Conservation (phyloP, 2,797 vertebrate species). For the Melanotaenia parkinsoni region DNA sequence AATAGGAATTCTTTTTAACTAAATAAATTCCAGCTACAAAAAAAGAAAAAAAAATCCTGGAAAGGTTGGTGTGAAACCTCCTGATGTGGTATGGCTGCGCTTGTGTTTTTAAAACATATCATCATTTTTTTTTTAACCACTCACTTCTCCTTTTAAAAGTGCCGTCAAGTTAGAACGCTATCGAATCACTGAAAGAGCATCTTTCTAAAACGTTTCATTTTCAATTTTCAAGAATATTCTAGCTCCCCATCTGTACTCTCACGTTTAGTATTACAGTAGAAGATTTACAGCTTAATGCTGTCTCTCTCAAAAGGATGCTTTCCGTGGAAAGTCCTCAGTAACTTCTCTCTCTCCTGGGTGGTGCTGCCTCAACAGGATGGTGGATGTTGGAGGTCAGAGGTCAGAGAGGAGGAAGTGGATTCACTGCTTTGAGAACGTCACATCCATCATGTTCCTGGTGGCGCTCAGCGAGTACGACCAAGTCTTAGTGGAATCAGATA, state of each 20-base stretch:
- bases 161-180: neutral
- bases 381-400: conserved; percentile 95
- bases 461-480: conserved; percentile 98
- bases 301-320: neutral
- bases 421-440: conserved; percentile 98
- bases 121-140: neutral
- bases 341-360: conserved; percentile 16
- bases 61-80: neutral
- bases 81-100: neutral
- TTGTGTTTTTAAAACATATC: no score
- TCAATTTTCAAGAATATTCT: neutral
- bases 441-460: conserved; percentile 97
- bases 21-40: neutral
- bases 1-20: no score
- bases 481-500: conserved; percentile 95
- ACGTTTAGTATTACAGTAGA: neutral
- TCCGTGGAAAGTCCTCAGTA: neutral
- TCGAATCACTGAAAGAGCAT: neutral
- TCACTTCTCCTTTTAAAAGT: neutral
- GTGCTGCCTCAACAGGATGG: conserved; percentile 86
- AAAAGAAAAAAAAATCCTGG: neutral
- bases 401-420: conserved; percentile 99
- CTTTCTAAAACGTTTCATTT: neutral
- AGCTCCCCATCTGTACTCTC: neutral
- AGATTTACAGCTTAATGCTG: neutral